Evolutionary conservation across 1,140 invertebrate genomes (phyloP).

Genomic region (Nephila pilipes): DNA sequence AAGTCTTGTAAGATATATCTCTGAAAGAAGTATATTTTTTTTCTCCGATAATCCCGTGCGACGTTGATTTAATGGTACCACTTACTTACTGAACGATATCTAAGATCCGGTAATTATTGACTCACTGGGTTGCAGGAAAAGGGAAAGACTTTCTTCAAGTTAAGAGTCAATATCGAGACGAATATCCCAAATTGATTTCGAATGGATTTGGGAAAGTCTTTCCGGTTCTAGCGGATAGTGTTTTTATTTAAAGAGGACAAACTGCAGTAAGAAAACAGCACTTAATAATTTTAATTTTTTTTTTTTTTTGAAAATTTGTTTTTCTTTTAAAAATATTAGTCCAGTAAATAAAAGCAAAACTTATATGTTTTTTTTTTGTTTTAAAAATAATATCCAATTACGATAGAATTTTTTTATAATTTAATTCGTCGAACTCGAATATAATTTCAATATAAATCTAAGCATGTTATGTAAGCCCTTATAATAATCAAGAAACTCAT

Average conservation of each 20-base stretch:
- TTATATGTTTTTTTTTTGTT: too few relatives aligned
- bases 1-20: neutral
- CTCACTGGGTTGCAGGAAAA: neutral
- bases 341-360: too few relatives aligned
- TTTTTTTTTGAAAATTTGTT: too few relatives aligned
- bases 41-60: conserved; percentile 15
- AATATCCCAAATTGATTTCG: conserved; percentile 35
- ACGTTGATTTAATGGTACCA: conserved; percentile 51
- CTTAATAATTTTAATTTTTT: neutral
- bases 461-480: too few relatives aligned
- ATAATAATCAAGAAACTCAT: too few relatives aligned
- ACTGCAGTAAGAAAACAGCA: neutral
- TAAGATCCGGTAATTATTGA: conserved; percentile 45
- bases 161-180: conserved; percentile 20
- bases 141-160: neutral
- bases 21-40: neutral
- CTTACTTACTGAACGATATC: conserved; percentile 14
- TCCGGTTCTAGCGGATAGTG: neutral
- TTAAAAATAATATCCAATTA: too few relatives aligned
- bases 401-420: too few relatives aligned
- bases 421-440: too few relatives aligned
- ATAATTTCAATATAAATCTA: too few relatives aligned
- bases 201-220: neutral
- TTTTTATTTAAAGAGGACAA: neutral
- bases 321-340: too few relatives aligned